Conservation (phyloP, 2,888 invertebrate genomes). For the Cerastis leucographa region DNA sequence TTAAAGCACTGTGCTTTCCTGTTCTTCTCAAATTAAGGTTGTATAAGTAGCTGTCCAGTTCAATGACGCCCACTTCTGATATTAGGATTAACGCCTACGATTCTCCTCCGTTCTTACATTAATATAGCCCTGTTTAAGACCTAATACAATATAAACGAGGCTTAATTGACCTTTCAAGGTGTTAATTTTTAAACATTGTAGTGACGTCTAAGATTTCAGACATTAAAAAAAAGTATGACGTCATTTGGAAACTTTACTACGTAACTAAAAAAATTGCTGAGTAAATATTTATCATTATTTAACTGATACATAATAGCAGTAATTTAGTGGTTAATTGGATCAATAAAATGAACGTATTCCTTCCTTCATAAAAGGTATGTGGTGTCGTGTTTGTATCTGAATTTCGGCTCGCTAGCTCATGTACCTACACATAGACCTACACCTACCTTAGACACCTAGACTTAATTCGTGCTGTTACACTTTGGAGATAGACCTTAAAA, state of each 20-base stretch:
- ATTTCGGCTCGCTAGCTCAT: not conserved
- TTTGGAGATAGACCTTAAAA: not conserved
- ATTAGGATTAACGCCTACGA: conserved; percentile 10
- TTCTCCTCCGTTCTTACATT: not conserved
- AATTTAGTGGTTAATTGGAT: not conserved
- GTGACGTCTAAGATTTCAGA: not conserved
- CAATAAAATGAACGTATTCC: not conserved
- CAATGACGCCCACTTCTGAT: not conserved
- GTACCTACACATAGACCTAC: no score
- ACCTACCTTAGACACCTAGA: no score
- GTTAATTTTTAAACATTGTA: conserved; percentile 15
- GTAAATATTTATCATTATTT: not conserved
- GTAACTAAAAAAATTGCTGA: not conserved
- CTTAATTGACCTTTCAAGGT: conserved; percentile 16
- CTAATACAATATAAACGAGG: conserved; percentile 8
- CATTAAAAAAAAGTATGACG: conserved; percentile 9
- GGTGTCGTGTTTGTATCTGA: not conserved
- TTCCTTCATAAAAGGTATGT: not conserved
- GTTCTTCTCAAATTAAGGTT: not conserved
- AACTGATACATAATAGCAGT: not conserved
- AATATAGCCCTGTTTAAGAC: not conserved
- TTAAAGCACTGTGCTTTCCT: not conserved
- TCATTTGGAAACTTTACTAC: not conserved
- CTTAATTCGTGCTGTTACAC: not conserved
- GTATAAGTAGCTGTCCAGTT: conserved; percentile 11